Percentiles rank a stretch among this genome's conserved stretches.
These are phyloP conservation scores for Phenganax stokvisi DNA, from an alignment of 92 coral and sea anemone species.

Conservation along the genomic window DNA sequence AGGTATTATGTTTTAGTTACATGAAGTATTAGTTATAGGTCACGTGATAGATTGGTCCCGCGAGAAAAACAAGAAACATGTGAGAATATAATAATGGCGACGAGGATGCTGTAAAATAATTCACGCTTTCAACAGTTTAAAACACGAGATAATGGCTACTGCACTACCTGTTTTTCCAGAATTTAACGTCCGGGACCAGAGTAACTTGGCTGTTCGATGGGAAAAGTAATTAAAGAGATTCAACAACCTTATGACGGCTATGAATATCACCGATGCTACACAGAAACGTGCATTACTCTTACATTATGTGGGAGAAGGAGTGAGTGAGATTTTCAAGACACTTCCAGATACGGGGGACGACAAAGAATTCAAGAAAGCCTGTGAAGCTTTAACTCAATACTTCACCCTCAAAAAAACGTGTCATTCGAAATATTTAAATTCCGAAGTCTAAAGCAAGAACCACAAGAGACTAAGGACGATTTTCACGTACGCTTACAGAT, in stretches of 20 bases:
- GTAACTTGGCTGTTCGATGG: background rate
- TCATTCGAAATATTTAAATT: slow-evolving; percentile 42
- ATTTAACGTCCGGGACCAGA: no score
- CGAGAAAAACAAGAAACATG: no score
- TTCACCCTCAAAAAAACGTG: slow-evolving; percentile 41
- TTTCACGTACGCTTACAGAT: slow-evolving; percentile 26
- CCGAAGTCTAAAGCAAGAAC: slow-evolving; percentile 2
- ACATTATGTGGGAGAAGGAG: slow-evolving; percentile 38
- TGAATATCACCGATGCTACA: slow-evolving; percentile 25
- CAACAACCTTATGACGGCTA: slow-evolving; percentile 28
- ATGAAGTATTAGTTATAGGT: no score
- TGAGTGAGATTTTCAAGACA: slow-evolving; percentile 39
- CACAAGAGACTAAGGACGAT: slow-evolving; percentile 5
- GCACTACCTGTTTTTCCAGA: no score
- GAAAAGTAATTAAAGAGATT: slow-evolving; percentile 32
- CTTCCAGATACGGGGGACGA: slow-evolving; percentile 28
- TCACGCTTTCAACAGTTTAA: no score
- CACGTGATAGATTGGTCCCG: no score
- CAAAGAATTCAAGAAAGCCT: slow-evolving; percentile 32
- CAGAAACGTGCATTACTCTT: slow-evolving; percentile 35
- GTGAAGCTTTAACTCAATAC: slow-evolving; percentile 30
- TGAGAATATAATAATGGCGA: no score
- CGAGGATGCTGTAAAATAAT: no score
- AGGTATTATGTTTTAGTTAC: no score
- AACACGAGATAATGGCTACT: no score